Conservation (phyloP, 30 jellyfish, hydroid and myxozoan species). For the Rhopilema esculentum region DNA sequence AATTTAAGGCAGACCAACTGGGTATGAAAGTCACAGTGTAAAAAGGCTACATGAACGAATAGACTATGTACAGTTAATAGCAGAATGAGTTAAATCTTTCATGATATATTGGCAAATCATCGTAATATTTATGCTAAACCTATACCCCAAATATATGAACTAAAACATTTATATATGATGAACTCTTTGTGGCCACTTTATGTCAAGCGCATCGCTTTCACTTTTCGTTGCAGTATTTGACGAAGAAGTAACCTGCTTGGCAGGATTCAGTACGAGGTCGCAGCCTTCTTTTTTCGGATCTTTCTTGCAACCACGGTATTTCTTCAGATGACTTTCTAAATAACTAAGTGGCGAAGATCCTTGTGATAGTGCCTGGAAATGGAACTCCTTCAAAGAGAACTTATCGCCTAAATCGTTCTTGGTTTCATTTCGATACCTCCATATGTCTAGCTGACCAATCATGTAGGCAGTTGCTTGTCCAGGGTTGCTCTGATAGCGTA, state of each 20-base stretch:
- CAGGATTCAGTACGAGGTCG: slow-evolving; percentile 75
- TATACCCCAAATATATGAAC: neutral
- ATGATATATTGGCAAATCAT: neutral
- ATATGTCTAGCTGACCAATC: slow-evolving; percentile 97
- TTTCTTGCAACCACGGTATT: slow-evolving; percentile 68
- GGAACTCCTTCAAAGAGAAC: slow-evolving; percentile 89
- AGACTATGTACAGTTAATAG: too few species aligned
- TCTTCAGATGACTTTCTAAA: slow-evolving; percentile 77
- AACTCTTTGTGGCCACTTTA: slow-evolving; percentile 16
- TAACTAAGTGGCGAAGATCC: slow-evolving; percentile 87
- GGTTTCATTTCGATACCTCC: slow-evolving; percentile 83
- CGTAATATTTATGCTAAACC: neutral
- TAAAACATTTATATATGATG: slow-evolving; percentile 17
- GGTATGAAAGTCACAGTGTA: too few species aligned
- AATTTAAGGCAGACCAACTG: too few species aligned
- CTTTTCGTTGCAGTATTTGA: slow-evolving; percentile 4
- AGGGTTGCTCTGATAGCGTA: slow-evolving; percentile 98
- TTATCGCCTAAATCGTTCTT: slow-evolving; percentile 65
- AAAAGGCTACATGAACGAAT: too few species aligned
- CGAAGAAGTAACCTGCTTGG: slow-evolving; percentile 38
- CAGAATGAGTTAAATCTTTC: too few species aligned
- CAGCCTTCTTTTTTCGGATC: slow-evolving; percentile 76
- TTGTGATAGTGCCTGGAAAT: slow-evolving; percentile 90
- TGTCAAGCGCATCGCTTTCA: slow-evolving; percentile 29
- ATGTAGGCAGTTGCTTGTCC: slow-evolving; percentile 99